Evolutionary conservation across 2,113 vertebrate species (phyloP), one percentile per base, ranked within the genome.

Genomic region (Aepyceros melampus): DNA sequence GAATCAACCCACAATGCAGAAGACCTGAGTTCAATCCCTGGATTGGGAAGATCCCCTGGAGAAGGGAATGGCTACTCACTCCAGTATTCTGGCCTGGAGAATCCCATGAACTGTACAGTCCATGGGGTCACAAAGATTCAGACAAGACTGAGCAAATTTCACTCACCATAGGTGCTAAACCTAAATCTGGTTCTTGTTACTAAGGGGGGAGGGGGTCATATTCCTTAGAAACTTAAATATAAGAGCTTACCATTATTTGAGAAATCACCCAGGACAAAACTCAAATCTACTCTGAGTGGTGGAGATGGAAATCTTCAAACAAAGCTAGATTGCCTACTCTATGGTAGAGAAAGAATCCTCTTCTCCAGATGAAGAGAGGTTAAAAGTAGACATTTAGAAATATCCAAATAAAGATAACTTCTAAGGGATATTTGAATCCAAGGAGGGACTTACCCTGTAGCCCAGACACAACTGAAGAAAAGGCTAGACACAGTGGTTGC

Each of bases 141-240:
- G 17, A 36, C 33, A 67, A 36, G 64, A 67, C 17, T 36, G 17
- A 67, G 9, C 2, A n/a, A 36, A 2, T 36, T 67, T 67, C n/a
- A 36, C 64, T 67, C 17, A 67, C 33, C 4, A 11, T 36, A 67
- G 64, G 2, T 67, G 64, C 16, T 67, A 33, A 81, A 49, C 16
- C 9, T 81, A 82, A 81, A 82, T 6, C 2, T 82, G 47, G 5
- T 6, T n/a, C 47, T 81, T 51, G 1, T 82, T 82, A 81, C 29
- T 51, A 47, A 21, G 10, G 6, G 5, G 0, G 0, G 0, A 4
- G 27, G 16, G 0, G 1, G 7, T 51, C 29, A 51, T 82, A 33
- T 51, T 5, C 31, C 31, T n/a, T 81, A 33, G 78, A 51, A 81
- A 81, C 9, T 51, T 81, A n/a, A 81, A 49, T 81, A 12, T n/a